Evolutionary conservation across 2,797 vertebrate genomes (phyloP).

Genomic region (Parambassis ranga): DNA sequence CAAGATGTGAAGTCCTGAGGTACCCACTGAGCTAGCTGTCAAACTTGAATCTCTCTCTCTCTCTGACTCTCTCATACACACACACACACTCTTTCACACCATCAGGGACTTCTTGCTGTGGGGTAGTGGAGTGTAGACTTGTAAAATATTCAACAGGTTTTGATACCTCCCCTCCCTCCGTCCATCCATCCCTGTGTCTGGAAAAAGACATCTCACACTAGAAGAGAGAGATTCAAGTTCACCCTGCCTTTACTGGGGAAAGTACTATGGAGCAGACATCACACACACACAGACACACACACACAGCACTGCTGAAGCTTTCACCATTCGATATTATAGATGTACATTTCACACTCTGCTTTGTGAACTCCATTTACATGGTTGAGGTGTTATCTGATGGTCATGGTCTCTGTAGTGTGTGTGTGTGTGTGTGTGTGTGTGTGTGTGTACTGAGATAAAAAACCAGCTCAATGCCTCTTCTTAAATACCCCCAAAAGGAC

Average conservation of each 20-base stretch:
- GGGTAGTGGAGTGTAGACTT: slow-evolving; percentile 48
- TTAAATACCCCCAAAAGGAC: slow-evolving; percentile 50
- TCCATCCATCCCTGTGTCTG: slow-evolving; percentile 27
- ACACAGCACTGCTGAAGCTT: slow-evolving; percentile 11
- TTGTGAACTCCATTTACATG: slow-evolving; percentile 31
- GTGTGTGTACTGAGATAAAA: slow-evolving; percentile 1
- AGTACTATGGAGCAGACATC: slow-evolving; percentile 11
- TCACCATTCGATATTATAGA: slow-evolving; percentile 43
- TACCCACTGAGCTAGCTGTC: slow-evolving; percentile 55
- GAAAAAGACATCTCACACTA: slow-evolving; percentile 46
- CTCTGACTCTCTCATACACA: not conserved
- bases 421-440: slow-evolving; percentile 10
- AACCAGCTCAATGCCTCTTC: slow-evolving; percentile 38
- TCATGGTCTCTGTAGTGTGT: not conserved
- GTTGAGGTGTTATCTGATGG: slow-evolving; percentile 42
- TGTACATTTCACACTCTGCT: slow-evolving; percentile 30
- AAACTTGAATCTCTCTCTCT: slow-evolving; percentile 37
- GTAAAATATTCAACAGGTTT: slow-evolving; percentile 69
- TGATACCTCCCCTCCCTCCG: slow-evolving; percentile 38
- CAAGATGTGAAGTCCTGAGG: slow-evolving; percentile 44
- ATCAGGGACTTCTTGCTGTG: slow-evolving; percentile 50
- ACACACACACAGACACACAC: not conserved
- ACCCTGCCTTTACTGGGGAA: slow-evolving; percentile 30
- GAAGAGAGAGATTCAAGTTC: slow-evolving; percentile 35
- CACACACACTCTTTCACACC: slow-evolving; percentile 23